Evolutionary conservation across 2,888 invertebrate species (phyloP), one percentile per base, ranked within the genome.

Genomic region (Apoderus coryli): DNA sequence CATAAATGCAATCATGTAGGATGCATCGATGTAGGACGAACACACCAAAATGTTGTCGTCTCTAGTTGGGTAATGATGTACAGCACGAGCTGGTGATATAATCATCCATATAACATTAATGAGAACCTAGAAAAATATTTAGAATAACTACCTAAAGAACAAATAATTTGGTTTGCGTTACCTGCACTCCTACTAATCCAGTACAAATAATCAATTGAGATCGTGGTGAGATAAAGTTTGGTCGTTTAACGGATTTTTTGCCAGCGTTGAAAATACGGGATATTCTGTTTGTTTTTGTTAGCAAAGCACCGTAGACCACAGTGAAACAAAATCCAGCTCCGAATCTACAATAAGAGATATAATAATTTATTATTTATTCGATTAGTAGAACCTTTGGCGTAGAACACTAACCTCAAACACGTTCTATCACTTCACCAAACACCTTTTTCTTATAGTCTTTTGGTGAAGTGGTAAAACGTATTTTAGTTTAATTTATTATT

Each of bases 201-300:
- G 77, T 72, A 47, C 95, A 93, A 50, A 96, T 85, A 40, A 81
- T 76, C 29, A 88, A 65, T 59, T 92, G 90, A 0, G 90, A 89
- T 49, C 78, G 74, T 0, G 88, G 88, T 2, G 88, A 86, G 49
- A 95, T 92, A 55, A 93, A 89, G 27, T 84, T 79, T 2, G 93
- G 93, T 38, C 93, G 68, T 57, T 89, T 85, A 4, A 95, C 93
- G 12, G 90, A 84, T 49, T 84, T 81, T 54, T 90, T 92, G 50
- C 90, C 85, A n/a, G 93, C 92, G 54, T 92, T 89, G 61, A 96
- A 85, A 53, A 96, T 96, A 27, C 96, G 65, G 0, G 93, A 81
- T 40, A 98, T 98, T 30, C 96, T 67, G 62, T 95, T 96, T 7
- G 96, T 96, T 67, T 96, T 96, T 27, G 96, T 96, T 31, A 96